Evolutionary conservation across 2,888 invertebrate genomes (phyloP), one percentile per base, ranked within the genome.

Genomic region (Tanytarsus gracilentus): DNA sequence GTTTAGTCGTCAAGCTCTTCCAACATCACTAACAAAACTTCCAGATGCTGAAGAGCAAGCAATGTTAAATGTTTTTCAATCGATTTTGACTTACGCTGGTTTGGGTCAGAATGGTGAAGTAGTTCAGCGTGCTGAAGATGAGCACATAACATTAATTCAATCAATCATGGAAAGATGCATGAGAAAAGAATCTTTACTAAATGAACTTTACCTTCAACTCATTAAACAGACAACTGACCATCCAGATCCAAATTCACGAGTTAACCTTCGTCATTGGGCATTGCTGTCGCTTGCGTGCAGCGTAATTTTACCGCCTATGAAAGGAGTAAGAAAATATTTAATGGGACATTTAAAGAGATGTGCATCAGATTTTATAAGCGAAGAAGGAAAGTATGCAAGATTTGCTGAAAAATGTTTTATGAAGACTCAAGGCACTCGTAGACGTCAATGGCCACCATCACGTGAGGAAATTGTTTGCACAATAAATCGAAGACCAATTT

Each of bases 141-240:
- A 94, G 71, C 88, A 93, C 66, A 86, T 92, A 5, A 84, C 86
- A 63, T 79, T 95, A 23, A 86, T 95, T 60, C 96, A 96, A 74
- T 83, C 85, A 1, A 83, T 96, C 65, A 80, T 96, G 76, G 93
- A 93, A 68, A 84, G 91, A 62, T 92, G 92, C 67, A 85, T 95
- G 85, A 82, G 92, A 66, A 93, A 88, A 69, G 92, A 93, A 69
- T 82, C 86, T 52, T 77, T 94, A 52, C 77, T 94, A 4, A 91
- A 90, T 68, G 96, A 96, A 73, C 77, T 94, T 61, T 95, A 92
- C 71, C 79, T 95, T 65, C 94, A 60, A 18, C 79, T 96, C 39
- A 87, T 95, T 62, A 96, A 95, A 71, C 90, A 91, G 78, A 95
- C 95, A 1, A 95, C 94, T 0, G 91, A 91, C 67, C 88, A 89